These are phyloP conservation scores for Pycnonotus jocosus DNA, from an alignment of 2,113 vertebrate genomes.

Conservation along the genomic window DNA sequence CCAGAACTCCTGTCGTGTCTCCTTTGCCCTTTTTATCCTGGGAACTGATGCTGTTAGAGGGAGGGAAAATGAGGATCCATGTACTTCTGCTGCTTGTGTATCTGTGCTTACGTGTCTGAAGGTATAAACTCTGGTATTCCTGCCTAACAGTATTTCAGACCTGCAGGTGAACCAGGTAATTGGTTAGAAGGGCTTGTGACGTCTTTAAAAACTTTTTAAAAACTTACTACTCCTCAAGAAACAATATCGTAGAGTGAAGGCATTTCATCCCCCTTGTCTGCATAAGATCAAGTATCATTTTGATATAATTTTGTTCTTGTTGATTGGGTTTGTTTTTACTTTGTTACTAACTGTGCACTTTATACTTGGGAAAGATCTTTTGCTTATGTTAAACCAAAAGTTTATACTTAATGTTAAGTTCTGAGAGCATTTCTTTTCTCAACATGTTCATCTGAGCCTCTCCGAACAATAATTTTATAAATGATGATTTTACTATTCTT, in stretches of 20 bases:
- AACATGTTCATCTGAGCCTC: neutral
- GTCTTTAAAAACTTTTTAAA: neutral
- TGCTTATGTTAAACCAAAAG: neutral
- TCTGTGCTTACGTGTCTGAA: neutral
- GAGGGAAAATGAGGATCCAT: neutral
- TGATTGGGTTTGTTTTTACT: neutral
- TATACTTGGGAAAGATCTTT: neutral
- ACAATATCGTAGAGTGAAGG: neutral
- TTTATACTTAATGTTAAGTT: neutral
- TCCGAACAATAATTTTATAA: neutral
- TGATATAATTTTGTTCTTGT: neutral
- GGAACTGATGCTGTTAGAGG: neutral
- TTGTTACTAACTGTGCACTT: slow-evolving; percentile 30
- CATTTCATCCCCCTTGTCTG: neutral
- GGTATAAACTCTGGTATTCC: neutral
- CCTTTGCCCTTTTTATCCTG: neutral
- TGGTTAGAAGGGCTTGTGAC: neutral
- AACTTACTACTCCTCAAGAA: neutral
- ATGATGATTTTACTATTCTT: neutral
- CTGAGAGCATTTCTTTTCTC: neutral
- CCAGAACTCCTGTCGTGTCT: neutral
- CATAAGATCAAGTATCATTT: neutral
- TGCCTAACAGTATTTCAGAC: neutral
- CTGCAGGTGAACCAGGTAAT: neutral
- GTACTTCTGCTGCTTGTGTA: neutral